Percentiles rank a stretch among this genome's conserved stretches.
phyloP scores from a whole-genome alignment of 2,888 invertebrate genomes.

The Xanthorhoe designata region DNA sequence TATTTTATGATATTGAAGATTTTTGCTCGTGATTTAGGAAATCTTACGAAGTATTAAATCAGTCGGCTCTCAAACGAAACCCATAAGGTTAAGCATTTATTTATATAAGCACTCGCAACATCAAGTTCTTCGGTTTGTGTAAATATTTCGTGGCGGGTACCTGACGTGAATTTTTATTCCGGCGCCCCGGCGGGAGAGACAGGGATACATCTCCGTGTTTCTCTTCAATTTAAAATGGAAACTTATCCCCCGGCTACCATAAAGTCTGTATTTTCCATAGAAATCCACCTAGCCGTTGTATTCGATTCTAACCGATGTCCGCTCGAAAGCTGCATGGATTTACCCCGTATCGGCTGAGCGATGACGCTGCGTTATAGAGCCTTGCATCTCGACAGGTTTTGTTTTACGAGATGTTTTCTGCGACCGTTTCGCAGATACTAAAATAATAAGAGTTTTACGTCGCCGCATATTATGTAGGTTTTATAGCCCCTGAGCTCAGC shows the following conservation, averaged over 20 bases:
- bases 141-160: conserved; percentile 76
- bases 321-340: conserved; percentile 80
- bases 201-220: conserved; percentile 81
- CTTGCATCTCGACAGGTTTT: conserved; percentile 77
- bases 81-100: conserved; percentile 56
- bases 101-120: conserved; percentile 62
- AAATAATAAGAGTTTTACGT: conserved; percentile 85
- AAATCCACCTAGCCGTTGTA: conserved; percentile 77
- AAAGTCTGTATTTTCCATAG: conserved; percentile 84
- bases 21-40: conserved; percentile 19
- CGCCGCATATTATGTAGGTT: conserved; percentile 82
- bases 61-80: conserved; percentile 47
- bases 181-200: conserved; percentile 70
- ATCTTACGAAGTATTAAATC: conserved; percentile 30
- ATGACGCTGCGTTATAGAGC: conserved; percentile 50
- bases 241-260: conserved; percentile 83
- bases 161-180: conserved; percentile 82
- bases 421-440: conserved; percentile 83
- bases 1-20: conserved; percentile 5
- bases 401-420: conserved; percentile 82
- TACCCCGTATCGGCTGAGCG: conserved; percentile 71
- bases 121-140: conserved; percentile 70
- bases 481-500: conserved; percentile 78
- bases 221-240: conserved; percentile 84
- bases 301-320: conserved; percentile 81